phyloP scores from a whole-genome alignment of 1,140 invertebrate species.

The Laupala kohalensis region DNA sequence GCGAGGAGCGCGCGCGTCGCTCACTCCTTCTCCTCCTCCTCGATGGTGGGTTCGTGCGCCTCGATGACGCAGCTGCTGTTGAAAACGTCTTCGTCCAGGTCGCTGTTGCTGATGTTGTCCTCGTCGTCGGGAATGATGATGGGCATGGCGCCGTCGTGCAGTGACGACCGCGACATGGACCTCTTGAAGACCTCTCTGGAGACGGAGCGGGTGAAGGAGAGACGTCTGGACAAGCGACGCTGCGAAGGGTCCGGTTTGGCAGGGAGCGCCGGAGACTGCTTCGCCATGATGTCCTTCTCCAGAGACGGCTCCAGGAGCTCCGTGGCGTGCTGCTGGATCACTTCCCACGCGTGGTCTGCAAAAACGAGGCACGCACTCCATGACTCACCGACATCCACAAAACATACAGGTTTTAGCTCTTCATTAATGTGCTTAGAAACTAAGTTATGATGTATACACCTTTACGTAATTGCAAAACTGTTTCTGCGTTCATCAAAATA shows the following conservation, averaged over 20 bases:
- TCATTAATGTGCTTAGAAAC: too few species aligned
- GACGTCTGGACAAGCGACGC: constrained; percentile 42
- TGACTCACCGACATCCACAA: too few species aligned
- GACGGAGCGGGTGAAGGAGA: constrained; percentile 52
- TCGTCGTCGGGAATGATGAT: constrained; percentile 45
- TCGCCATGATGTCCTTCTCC: constrained; percentile 23
- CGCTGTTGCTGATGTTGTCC: constrained; percentile 13
- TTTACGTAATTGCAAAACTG: too few species aligned
- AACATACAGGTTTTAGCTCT: too few species aligned
- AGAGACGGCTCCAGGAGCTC: constrained; percentile 36
- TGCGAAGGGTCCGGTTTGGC: constrained; percentile 38
- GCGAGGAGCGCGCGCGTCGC: too few species aligned
- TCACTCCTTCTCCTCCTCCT: background rate
- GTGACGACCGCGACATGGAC: constrained; percentile 40
- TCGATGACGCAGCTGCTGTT: background rate
- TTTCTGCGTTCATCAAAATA: too few species aligned
- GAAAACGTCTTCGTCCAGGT: constrained; percentile 5
- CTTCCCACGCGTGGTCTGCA: constrained; percentile 52
- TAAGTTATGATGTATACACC: too few species aligned
- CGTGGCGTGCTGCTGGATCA: constrained; percentile 53
- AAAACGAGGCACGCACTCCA: too few species aligned
- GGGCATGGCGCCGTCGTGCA: constrained; percentile 51
- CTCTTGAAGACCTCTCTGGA: constrained; percentile 45
- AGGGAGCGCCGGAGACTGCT: constrained; percentile 23
- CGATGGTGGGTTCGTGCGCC: background rate